Base-by-base conservation (phyloP, 2,888 invertebrate genomes). In the Ethmia dodecea region DNA sequence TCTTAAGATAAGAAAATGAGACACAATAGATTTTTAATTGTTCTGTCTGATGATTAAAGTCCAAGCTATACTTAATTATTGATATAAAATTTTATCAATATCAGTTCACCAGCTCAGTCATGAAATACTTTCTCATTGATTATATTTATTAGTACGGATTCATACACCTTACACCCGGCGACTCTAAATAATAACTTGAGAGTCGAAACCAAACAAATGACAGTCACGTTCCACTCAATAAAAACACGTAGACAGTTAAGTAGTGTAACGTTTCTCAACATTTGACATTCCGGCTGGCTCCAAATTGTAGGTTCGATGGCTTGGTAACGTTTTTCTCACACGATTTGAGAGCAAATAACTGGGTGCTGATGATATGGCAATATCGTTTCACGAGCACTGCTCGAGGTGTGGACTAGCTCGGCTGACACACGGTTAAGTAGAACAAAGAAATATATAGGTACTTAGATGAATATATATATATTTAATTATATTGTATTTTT, bases 281-380 rank as follows among this genome's bases (percentile, higher is more conserved):
- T 74, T 84, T 83, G 83, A 83, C 83, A 83, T 83, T 75, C 75
- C 72, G 52, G 32, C 46, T 45, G 49, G 53, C 45, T 43, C 55
- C 61, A 79, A 80, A 84, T 83, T 80, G 70, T 59, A 49, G 68
- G 76, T 71, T 77, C 63, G 68, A 61, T 68, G 60, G 47, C 61
- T 61, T 54, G 56, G 61, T 60, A 67, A 70, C 61, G 78, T 79
- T 81, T 80, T 81, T 81, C 80, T 81, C 84, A 84, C 84, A 83
- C 84, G 75, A 78, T 72, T 64, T 64, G 79, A 76, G 72, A 75
- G 73, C 72, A 84, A 83, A 84, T 84, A 77, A 77, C 74, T 72
- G 66, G 81, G 73, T 79, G 78, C 72, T 67, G 74, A 75, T 77
- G 76, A 74, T 81, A 78, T 71, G 71, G 71, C 72, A 60, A 74